Evolutionary conservation across 2,888 invertebrate species (phyloP).

Genomic region (Drosophila leonis): DNA sequence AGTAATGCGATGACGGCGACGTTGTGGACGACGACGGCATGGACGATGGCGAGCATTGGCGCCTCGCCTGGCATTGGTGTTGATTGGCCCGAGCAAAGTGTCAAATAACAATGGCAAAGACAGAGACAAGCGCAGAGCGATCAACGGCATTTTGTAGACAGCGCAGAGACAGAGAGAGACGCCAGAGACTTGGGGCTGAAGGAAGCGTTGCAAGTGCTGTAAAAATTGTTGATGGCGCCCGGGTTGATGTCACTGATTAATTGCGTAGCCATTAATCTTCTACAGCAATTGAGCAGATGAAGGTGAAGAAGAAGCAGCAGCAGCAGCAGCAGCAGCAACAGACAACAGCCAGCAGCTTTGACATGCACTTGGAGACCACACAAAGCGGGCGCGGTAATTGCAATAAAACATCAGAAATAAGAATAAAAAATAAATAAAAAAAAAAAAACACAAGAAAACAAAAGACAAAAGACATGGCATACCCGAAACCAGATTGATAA

Average conservation of each 20-base stretch:
- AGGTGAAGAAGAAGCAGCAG: background rate
- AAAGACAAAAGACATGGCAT: constrained; percentile 27
- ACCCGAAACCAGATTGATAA: constrained; percentile 69
- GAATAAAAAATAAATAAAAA: background rate
- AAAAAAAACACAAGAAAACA: constrained; percentile 1
- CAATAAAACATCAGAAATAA: constrained; percentile 36
- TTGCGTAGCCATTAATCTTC: constrained; percentile 85
- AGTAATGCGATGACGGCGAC: constrained; percentile 66
- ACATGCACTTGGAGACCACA: constrained; percentile 62
- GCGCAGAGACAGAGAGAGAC: background rate
- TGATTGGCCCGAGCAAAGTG: constrained; percentile 74
- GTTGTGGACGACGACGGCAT: constrained; percentile 24
- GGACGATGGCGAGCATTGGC: constrained; percentile 61
- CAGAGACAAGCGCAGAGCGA: constrained; percentile 27
- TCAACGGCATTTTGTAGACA: background rate
- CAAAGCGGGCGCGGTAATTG: constrained; percentile 61
- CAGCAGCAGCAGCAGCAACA: background rate
- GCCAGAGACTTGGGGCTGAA: background rate
- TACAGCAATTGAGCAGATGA: constrained; percentile 45
- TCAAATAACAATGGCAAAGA: constrained; percentile 69
- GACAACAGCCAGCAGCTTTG: constrained; percentile 24
- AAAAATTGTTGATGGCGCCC: constrained; percentile 74
- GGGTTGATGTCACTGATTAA: constrained; percentile 76
- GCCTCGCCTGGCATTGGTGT: constrained; percentile 69
- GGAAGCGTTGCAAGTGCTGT: constrained; percentile 69